Evolutionary conservation across 2,888 invertebrate genomes (phyloP).

Genomic region (Diplolepis rosae): DNA sequence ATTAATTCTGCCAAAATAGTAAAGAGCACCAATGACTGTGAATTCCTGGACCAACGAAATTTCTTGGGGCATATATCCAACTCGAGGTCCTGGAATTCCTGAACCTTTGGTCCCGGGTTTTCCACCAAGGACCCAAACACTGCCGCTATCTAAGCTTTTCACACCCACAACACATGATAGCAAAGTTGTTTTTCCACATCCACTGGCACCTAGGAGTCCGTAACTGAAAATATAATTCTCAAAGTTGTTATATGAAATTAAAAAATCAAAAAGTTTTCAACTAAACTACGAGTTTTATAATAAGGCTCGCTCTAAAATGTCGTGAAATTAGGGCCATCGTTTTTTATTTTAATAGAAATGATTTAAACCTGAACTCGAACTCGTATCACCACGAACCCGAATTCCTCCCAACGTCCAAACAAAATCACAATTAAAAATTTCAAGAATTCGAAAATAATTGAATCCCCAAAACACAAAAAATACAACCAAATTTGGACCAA

Average conservation of each 20-base stretch:
- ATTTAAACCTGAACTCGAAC: too few relatives aligned
- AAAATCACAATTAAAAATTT: too few relatives aligned
- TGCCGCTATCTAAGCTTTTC: constrained; percentile 82
- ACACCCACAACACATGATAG: constrained; percentile 89
- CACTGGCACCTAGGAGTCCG: constrained; percentile 91
- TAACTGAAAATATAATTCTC: constrained; percentile 79
- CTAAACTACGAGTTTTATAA: too few relatives aligned
- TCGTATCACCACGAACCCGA: too few relatives aligned
- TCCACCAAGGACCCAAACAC: constrained; percentile 84
- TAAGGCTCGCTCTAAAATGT: too few relatives aligned
- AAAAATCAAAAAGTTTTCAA: neutral
- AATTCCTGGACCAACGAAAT: constrained; percentile 87
- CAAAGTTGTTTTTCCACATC: constrained; percentile 93
- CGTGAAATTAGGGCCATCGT: too few relatives aligned
- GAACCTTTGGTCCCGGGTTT: constrained; percentile 79
- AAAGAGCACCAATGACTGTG: constrained; percentile 87
- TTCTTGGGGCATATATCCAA: constrained; percentile 95
- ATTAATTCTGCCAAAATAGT: constrained; percentile 90
- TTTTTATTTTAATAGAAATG: too few relatives aligned
- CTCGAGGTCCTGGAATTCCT: constrained; percentile 81
- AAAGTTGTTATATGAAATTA: neutral
- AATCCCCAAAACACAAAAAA: too few relatives aligned
- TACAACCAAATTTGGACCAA: too few relatives aligned
- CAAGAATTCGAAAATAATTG: too few relatives aligned
- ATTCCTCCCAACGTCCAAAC: too few relatives aligned